Conservation (phyloP, 1,140 invertebrate species). For the Microplitis mediator region DNA sequence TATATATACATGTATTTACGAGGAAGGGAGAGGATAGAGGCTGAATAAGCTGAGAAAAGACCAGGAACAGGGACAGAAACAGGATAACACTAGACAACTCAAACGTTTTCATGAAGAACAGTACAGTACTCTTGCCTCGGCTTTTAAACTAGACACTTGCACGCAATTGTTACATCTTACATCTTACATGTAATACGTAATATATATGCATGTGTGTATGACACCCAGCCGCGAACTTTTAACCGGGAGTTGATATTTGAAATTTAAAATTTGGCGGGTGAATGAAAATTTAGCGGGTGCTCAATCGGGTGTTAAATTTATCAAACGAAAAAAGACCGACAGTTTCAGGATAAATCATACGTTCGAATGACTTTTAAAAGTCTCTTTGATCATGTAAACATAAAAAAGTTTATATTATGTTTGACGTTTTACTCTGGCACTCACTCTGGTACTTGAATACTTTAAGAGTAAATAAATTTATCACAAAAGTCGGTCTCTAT, state of each 20-base stretch:
- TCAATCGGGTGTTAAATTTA: neutral
- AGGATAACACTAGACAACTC: slow-evolving; percentile 8
- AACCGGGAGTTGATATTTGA: no score
- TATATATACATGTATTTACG: neutral
- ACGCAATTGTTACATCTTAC: slow-evolving; percentile 17
- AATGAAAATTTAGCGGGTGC: neutral
- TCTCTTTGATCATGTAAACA: neutral
- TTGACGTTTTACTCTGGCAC: neutral
- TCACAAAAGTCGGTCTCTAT: no score
- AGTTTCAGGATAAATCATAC: neutral
- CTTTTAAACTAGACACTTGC: slow-evolving; percentile 5
- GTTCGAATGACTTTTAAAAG: neutral
- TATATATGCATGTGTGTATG: no score
- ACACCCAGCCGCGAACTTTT: no score
- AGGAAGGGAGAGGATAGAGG: neutral
- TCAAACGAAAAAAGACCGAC: neutral
- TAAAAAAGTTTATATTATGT: neutral
- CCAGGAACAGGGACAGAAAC: neutral
- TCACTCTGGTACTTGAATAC: neutral
- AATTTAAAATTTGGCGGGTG: neutral
- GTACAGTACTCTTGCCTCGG: slow-evolving; percentile 26
- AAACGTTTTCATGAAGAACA: slow-evolving; percentile 35
- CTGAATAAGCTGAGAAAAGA: neutral
- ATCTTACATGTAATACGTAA: no score
- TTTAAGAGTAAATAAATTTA: no score